These are phyloP conservation scores for Leptopilina myrica DNA, from an alignment of 2,888 invertebrate genomes.

Conservation along the genomic window DNA sequence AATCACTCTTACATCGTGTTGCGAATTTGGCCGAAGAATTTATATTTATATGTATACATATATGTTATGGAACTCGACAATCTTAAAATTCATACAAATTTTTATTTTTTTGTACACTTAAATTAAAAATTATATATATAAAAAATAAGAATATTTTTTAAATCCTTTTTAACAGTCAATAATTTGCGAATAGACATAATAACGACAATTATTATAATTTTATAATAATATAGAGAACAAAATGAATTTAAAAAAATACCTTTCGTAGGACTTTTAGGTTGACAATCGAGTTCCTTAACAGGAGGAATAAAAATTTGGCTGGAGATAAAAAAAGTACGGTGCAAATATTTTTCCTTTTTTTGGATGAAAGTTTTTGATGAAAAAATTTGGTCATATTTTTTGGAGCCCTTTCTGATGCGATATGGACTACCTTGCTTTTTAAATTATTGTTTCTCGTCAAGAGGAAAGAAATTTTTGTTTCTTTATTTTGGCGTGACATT, in stretches of 20 bases:
- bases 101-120: too few species aligned
- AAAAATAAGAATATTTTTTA: too few species aligned
- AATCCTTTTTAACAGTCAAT: too few species aligned
- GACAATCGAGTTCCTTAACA: conserved; percentile 39
- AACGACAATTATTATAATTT: too few species aligned
- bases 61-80: conserved; percentile 30
- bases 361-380: conserved; percentile 33
- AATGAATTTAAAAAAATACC: too few species aligned
- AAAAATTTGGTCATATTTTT: conserved; percentile 37
- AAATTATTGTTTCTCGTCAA: conserved; percentile 15
- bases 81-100: too few species aligned
- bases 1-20: conserved; percentile 39
- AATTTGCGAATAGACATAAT: too few species aligned
- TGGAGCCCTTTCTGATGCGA: conserved; percentile 10
- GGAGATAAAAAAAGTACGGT: conserved; percentile 9
- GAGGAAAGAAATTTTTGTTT: conserved; percentile 24
- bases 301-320: background rate
- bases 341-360: background rate
- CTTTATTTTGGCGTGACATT: conserved; percentile 20
- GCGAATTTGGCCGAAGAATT: conserved; percentile 11
- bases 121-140: too few species aligned
- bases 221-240: too few species aligned
- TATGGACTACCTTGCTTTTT: conserved; percentile 10
- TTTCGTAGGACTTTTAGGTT: too few species aligned
- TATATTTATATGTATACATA: background rate